Conservation (phyloP, 2,888 invertebrate genomes). For the Andrena dorsata region DNA sequence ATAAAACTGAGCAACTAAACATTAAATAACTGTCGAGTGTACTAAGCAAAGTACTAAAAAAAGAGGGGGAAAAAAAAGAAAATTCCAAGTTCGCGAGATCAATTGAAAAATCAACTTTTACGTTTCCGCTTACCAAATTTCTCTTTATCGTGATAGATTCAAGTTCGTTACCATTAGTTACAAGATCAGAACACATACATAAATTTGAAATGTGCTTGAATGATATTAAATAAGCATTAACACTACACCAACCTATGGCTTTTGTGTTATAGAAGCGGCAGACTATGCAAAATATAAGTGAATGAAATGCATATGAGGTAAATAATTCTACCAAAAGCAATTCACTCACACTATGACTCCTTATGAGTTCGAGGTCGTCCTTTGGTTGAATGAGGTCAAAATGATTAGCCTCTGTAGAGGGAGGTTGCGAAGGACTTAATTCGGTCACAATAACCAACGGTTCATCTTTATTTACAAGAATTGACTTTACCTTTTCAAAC, state of each 20-base stretch:
- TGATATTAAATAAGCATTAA: slow-evolving; percentile 41
- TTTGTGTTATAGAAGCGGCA: slow-evolving; percentile 48
- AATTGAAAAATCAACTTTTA: slow-evolving; percentile 17
- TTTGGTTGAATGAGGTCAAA: slow-evolving; percentile 93
- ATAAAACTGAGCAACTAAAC: background rate
- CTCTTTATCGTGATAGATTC: background rate
- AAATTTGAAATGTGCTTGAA: slow-evolving; percentile 22
- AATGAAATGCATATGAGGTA: slow-evolving; percentile 48
- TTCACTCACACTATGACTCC: slow-evolving; percentile 86
- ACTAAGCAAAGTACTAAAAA: slow-evolving; percentile 20
- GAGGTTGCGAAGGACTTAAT: slow-evolving; percentile 83
- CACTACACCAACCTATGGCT: slow-evolving; percentile 15
- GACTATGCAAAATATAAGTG: slow-evolving; percentile 43
- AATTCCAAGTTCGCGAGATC: background rate
- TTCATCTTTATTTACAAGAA: slow-evolving; percentile 91
- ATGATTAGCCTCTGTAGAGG: slow-evolving; percentile 87
- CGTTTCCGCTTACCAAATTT: slow-evolving; percentile 2
- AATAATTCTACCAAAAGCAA: slow-evolving; percentile 62
- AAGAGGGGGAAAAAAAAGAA: background rate
- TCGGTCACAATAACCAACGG: slow-evolving; percentile 85
- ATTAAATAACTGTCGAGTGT: background rate
- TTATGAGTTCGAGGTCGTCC: slow-evolving; percentile 89
- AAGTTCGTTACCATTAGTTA: slow-evolving; percentile 10
- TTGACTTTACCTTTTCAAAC: slow-evolving; percentile 90
- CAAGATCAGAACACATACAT: slow-evolving; percentile 6